Base-by-base conservation (phyloP, 1,140 invertebrate species). In the Linepithema humile region DNA sequence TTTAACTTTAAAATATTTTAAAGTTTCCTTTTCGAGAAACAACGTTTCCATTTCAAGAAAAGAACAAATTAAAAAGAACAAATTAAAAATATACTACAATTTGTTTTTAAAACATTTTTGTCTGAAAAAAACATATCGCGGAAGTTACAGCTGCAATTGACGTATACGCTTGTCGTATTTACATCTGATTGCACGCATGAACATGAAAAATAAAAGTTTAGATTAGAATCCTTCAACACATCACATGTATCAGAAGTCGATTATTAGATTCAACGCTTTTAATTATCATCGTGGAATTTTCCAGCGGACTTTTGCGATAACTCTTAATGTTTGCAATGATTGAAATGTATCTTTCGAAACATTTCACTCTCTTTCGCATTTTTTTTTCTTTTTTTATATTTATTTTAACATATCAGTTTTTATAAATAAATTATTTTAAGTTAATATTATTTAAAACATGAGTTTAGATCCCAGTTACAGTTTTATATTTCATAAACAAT, bases 391-490 rank as follows among this genome's bases (percentile, higher is more conserved):
- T n/a, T 20, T 69, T 20, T 48, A 69, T 67, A 48, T 50, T 32
- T n/a, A 48, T 15, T 29, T 92, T n/a, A n/a, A n/a, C n/a, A 57
- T 40, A 64, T 95, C 95, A 59, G 95, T 94, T 74, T 95, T 3
- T 12, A n/a, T 26, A 29, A n/a, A n/a, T 23, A 40, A 48, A 29
- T 17, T n/a, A n/a, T 9, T 85, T 43, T n/a, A 60, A 35, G 10
- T 10, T 17, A 29, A 40, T 59, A 20, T 2, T 67, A 4, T 45
- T n/a, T 59, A 40, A 1, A 73, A 55, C 7, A 10, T 57, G 26
- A 17, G 43, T 59, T 60, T 45, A 26, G 5, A 45, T 60, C 40
- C 2, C 1, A 29, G 40, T 67, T 26, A 43, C n/a, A n/a, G n/a
- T 65, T 59, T 1, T 43, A n/a, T 35, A 64, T 9, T 23, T 65